Conservation (phyloP, 1,140 invertebrate genomes). For the Hypsibius dujardini region DNA sequence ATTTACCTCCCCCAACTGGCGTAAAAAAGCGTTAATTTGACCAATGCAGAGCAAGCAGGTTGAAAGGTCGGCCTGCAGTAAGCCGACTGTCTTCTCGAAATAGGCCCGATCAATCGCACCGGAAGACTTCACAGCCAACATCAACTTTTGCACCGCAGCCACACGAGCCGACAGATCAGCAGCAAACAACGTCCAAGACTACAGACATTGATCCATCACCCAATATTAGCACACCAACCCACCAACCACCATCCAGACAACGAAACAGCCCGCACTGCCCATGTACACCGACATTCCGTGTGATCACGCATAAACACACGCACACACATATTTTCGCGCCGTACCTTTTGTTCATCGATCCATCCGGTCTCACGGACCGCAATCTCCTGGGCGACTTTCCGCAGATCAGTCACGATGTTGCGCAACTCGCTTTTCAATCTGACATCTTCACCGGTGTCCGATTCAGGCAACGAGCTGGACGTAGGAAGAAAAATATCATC, state of each 20-base stretch:
- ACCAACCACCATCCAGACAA: neutral
- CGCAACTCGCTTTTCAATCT: neutral
- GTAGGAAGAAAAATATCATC: too few relatives aligned
- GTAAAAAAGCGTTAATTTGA: too few relatives aligned
- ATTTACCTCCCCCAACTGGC: too few relatives aligned
- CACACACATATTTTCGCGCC: neutral
- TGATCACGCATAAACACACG: too few relatives aligned
- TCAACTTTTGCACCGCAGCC: neutral
- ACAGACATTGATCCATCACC: neutral
- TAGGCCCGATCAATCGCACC: too few relatives aligned
- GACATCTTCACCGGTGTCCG: too few relatives aligned
- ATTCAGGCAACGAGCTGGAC: too few relatives aligned
- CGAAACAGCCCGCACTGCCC: neutral
- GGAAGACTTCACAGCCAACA: too few relatives aligned
- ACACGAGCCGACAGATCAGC: neutral
- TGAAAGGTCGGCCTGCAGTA: too few relatives aligned
- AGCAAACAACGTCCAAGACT: conserved; percentile 5
- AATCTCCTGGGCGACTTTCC: neutral
- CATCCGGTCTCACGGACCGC: neutral
- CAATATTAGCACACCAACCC: neutral
- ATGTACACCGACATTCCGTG: too few relatives aligned
- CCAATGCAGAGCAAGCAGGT: too few relatives aligned
- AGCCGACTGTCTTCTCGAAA: too few relatives aligned
- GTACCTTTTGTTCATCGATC: conserved; percentile 10
- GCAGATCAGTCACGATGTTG: neutral